Evolutionary conservation across 2,888 invertebrate genomes (phyloP).

Genomic region (Drosophila suboccidentalis): DNA sequence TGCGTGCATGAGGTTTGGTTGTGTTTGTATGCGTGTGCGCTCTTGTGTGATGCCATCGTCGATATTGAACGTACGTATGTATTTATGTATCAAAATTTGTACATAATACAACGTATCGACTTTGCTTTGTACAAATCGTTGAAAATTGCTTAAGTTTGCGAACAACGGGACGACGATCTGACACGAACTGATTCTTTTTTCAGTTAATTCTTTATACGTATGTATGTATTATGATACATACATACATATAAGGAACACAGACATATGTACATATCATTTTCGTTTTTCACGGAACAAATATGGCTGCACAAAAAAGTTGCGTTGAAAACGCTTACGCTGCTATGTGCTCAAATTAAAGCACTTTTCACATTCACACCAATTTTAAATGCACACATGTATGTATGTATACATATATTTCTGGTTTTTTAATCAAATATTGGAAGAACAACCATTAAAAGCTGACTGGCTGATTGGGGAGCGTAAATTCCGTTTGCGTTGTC

Average conservation of each 20-base stretch:
- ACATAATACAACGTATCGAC: constrained; percentile 61
- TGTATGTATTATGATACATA: constrained; percentile 27
- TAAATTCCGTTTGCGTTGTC: constrained; percentile 74
- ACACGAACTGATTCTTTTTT: constrained; percentile 72
- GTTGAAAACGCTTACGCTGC: constrained; percentile 62
- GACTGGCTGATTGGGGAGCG: constrained; percentile 71
- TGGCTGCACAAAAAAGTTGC: constrained; percentile 67
- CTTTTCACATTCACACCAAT: constrained; percentile 64
- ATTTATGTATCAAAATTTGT: constrained; percentile 56
- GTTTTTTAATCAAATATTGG: constrained; percentile 68
- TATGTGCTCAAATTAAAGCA: constrained; percentile 53
- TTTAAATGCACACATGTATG: constrained; percentile 31
- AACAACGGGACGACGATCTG: constrained; percentile 78
- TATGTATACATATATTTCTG: constrained; percentile 43
- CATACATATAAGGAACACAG: constrained; percentile 3
- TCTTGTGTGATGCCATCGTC: constrained; percentile 79
- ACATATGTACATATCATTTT: constrained; percentile 68
- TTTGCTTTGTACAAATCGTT: constrained; percentile 62
- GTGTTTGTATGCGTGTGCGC: constrained; percentile 50
- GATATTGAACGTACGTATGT: constrained; percentile 73
- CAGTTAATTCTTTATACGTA: constrained; percentile 64
- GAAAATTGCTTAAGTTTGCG: constrained; percentile 74
- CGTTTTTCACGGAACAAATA: constrained; percentile 76
- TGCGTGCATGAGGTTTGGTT: constrained; percentile 67
- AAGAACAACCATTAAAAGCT: constrained; percentile 62